These are phyloP conservation scores for Ciona savignyi DNA, from an alignment of 23 tunicate species.

Conservation along the genomic window DNA sequence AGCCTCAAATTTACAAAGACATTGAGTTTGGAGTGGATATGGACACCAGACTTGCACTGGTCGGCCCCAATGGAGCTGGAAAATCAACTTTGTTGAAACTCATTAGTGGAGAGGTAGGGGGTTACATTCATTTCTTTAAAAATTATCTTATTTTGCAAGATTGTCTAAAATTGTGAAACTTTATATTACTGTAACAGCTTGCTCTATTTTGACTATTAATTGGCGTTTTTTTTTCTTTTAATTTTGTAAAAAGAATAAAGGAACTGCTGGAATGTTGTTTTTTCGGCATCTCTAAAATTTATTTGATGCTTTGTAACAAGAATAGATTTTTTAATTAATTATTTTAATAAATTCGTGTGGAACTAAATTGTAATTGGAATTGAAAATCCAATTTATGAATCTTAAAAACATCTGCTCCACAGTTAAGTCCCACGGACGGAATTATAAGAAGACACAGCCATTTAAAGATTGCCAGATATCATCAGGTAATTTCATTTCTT, in stretches of 20 bases:
- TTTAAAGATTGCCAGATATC: conserved; percentile 89
- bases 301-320: neutral
- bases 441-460: conserved; percentile 90
- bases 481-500: too few species aligned
- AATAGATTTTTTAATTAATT: conserved; percentile 3
- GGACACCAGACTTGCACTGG: conserved; percentile 89
- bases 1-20: conserved; percentile 81
- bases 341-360: too few species aligned
- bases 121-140: too few species aligned
- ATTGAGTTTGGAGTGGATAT: conserved; percentile 86
- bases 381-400: neutral
- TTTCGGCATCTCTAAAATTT: neutral
- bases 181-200: too few species aligned
- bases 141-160: neutral
- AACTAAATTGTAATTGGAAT: too few species aligned
- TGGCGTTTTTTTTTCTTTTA: too few species aligned
- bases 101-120: conserved; percentile 56
- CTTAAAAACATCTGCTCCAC: too few species aligned
- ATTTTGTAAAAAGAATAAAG: too few species aligned
- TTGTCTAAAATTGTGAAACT: neutral
- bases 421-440: conserved; percentile 85
- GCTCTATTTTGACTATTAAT: too few species aligned
- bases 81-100: conserved; percentile 87
- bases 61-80: conserved; percentile 96
- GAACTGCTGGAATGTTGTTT: too few species aligned